Conservation (phyloP, 2,113 vertebrate species). For the Progne subis region DNA sequence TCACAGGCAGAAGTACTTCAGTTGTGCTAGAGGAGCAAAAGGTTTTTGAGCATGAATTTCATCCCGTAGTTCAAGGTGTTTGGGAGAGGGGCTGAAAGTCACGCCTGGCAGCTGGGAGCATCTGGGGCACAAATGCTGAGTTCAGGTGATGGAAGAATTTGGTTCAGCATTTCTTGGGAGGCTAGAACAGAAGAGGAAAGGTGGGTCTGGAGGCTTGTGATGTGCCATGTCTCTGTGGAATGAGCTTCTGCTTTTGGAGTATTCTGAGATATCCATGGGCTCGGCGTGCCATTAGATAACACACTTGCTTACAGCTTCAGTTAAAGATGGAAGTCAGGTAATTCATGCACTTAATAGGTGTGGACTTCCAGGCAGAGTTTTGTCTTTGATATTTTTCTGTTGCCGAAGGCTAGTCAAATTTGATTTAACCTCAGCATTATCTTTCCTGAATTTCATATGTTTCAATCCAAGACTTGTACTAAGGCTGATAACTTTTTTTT, state of each 20-base stretch:
- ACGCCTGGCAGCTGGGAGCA: background rate
- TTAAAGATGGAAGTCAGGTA: background rate
- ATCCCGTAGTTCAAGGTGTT: background rate
- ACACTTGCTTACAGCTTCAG: background rate
- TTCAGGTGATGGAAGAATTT: background rate
- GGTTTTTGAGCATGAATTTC: background rate
- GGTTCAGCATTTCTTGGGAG: background rate
- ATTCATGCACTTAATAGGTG: background rate
- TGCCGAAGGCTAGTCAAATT: background rate
- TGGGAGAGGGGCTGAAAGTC: background rate
- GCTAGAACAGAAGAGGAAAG: background rate
- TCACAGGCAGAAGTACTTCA: background rate
- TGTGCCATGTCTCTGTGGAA: background rate
- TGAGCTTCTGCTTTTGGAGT: fast-evolving
- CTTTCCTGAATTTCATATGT: background rate
- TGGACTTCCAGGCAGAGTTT: background rate
- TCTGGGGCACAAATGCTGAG: background rate
- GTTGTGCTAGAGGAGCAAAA: background rate
- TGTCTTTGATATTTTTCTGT: background rate
- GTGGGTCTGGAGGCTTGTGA: background rate
- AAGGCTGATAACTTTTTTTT: background rate
- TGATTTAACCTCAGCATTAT: background rate
- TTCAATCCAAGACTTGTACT: background rate
- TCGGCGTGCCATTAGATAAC: fast-evolving
- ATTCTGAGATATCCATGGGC: background rate